Conservation (phyloP, 2,888 invertebrate species). For the Drosophila falleni region DNA sequence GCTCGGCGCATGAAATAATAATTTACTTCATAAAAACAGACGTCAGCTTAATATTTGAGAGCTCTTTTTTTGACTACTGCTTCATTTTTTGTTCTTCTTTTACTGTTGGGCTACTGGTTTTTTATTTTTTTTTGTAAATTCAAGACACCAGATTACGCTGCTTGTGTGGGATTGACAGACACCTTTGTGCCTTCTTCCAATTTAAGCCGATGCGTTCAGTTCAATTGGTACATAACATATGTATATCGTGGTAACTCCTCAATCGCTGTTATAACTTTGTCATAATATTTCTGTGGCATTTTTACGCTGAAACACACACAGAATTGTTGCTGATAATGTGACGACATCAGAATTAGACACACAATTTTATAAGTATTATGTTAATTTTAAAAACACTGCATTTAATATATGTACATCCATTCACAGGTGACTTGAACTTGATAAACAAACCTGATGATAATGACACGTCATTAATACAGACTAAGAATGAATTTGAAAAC, state of each 20-base stretch:
- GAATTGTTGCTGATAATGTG: conserved; percentile 31
- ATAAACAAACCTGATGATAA: conserved; percentile 81
- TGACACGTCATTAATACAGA: conserved; percentile 79
- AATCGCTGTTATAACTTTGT: conserved; percentile 51
- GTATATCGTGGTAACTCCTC: conserved; percentile 15
- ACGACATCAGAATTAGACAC: conserved; percentile 34
- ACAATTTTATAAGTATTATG: conserved; percentile 31
- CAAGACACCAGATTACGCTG: conserved; percentile 67
- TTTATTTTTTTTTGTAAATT: conserved; percentile 30
- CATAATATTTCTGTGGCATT: conserved; percentile 56
- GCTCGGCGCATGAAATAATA: conserved; percentile 73
- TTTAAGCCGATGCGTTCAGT: conserved; percentile 48
- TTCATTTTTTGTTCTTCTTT: conserved; percentile 15
- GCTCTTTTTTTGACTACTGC: conserved; percentile 45
- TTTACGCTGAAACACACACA: conserved; percentile 16
- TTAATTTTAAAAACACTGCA: conserved; percentile 26
- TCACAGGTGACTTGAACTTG: conserved; percentile 49
- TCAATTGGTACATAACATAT: conserved; percentile 29
- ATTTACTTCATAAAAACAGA: conserved; percentile 76
- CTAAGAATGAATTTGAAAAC: conserved; percentile 51
- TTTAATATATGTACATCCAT: conserved; percentile 23
- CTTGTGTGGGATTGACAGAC: conserved; percentile 64
- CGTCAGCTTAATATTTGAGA: conserved; percentile 73
- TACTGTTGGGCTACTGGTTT: conserved; percentile 67
- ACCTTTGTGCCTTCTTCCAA: conserved; percentile 51